phyloP scores from a whole-genome alignment of 2,797 vertebrate genomes.

The Anguilla megastoma region DNA sequence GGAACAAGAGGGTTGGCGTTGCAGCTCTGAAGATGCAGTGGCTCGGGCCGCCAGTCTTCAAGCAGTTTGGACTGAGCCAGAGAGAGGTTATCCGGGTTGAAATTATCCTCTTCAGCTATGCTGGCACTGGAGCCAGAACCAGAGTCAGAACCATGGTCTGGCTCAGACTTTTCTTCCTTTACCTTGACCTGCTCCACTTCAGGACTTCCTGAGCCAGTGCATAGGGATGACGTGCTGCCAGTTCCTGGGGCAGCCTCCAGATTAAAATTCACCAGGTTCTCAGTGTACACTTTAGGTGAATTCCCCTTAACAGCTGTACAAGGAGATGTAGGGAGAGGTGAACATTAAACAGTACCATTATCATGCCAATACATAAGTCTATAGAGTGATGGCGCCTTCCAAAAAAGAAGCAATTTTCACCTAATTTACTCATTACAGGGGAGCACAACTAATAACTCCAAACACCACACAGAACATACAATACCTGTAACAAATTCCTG shows the following conservation, averaged over 20 bases:
- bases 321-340: constrained; percentile 10
- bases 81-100: constrained; percentile 54
- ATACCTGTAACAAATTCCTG: constrained; percentile 39
- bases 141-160: constrained; percentile 30
- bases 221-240: background rate
- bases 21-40: constrained; percentile 37
- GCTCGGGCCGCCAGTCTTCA: constrained; percentile 64
- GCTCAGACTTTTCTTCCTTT: constrained; percentile 61
- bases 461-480: background rate
- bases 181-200: constrained; percentile 46
- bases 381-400: background rate
- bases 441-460: background rate
- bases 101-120: constrained; percentile 50
- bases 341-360: background rate
- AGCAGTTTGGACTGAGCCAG: constrained; percentile 60
- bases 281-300: constrained; percentile 26
- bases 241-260: constrained; percentile 13
- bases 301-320: constrained; percentile 44
- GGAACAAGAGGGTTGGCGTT: constrained; percentile 40
- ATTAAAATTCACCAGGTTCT: constrained; percentile 39
- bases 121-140: constrained; percentile 47
- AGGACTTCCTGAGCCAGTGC: background rate
- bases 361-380: background rate
- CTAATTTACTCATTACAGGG: constrained; percentile 8
- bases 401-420: background rate